Percentiles rank a stretch among this genome's conserved stretches.
These are phyloP conservation scores for Riptortus pedestris DNA, from an alignment of 1,140 invertebrate species.

Conservation along the genomic window DNA sequence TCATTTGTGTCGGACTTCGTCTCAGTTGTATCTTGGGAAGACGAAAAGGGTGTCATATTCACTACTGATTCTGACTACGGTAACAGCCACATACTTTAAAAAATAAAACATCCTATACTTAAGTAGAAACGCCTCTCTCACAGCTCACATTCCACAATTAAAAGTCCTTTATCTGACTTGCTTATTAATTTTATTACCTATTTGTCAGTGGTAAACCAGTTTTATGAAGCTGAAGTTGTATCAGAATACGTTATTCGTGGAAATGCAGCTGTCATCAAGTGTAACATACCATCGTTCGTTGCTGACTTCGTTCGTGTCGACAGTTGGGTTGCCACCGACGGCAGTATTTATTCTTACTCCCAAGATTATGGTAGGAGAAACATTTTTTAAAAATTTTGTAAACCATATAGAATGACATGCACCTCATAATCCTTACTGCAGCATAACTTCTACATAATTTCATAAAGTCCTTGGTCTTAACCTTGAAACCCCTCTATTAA, in stretches of 20 bases:
- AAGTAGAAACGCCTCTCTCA: background rate
- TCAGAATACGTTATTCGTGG: slow-evolving; percentile 78
- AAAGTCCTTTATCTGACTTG: background rate
- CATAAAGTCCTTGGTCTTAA: background rate
- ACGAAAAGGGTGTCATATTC: slow-evolving; percentile 43
- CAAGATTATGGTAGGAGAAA: background rate
- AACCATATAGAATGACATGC: too few relatives aligned
- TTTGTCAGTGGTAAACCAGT: slow-evolving; percentile 63
- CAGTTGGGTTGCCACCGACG: slow-evolving; percentile 54
- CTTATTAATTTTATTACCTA: background rate
- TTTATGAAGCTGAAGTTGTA: slow-evolving; percentile 69
- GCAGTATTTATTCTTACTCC: background rate
- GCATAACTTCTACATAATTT: background rate
- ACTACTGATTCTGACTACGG: background rate
- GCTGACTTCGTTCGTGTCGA: slow-evolving; percentile 74
- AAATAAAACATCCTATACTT: too few relatives aligned
- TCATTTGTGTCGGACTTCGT: slow-evolving; percentile 87
- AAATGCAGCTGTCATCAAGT: slow-evolving; percentile 76
- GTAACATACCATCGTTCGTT: slow-evolving; percentile 77
- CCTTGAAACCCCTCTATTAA: background rate
- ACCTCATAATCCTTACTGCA: too few relatives aligned
- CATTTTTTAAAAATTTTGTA: too few relatives aligned
- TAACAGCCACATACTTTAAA: background rate
- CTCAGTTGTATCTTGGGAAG: slow-evolving; percentile 73
- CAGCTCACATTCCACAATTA: background rate